phyloP scores from a whole-genome alignment of 1,140 invertebrate species.

The Coboldia fuscipes region DNA sequence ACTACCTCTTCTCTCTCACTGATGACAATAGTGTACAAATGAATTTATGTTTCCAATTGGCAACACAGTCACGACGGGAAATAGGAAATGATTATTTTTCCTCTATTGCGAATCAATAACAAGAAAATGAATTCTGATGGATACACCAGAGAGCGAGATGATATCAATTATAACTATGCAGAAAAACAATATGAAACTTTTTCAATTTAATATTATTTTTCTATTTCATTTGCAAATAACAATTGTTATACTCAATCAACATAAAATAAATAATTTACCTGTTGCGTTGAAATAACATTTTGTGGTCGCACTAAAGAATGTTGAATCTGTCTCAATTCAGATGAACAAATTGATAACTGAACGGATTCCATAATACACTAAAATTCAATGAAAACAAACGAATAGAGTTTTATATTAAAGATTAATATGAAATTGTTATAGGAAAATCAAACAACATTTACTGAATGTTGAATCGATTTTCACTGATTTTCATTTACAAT shows the following conservation, averaged over 20 bases:
- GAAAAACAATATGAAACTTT: not conserved
- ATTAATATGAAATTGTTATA: not conserved
- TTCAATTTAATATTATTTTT: not conserved
- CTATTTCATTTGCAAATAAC: not conserved
- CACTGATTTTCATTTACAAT: too few relatives aligned
- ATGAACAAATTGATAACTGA: constrained; percentile 40
- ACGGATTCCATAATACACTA: constrained; percentile 51
- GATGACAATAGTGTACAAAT: constrained; percentile 7
- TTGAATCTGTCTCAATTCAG: constrained; percentile 49
- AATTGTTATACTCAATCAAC: not conserved
- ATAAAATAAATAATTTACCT: constrained; percentile 8
- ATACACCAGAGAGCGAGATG: not conserved
- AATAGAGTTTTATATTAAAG: not conserved
- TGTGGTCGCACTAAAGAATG: constrained; percentile 38
- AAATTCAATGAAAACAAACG: constrained; percentile 10
- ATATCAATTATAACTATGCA: not conserved
- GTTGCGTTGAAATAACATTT: constrained; percentile 22
- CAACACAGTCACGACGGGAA: too few relatives aligned
- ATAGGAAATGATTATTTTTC: too few relatives aligned
- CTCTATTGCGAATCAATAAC: not conserved
- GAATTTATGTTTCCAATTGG: too few relatives aligned
- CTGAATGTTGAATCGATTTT: too few relatives aligned
- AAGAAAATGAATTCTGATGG: not conserved
- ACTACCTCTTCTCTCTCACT: constrained; percentile 14
- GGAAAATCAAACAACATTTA: too few relatives aligned